Evolutionary conservation across 2,888 invertebrate genomes (phyloP).

Genomic region (Rotaria macrura): DNA sequence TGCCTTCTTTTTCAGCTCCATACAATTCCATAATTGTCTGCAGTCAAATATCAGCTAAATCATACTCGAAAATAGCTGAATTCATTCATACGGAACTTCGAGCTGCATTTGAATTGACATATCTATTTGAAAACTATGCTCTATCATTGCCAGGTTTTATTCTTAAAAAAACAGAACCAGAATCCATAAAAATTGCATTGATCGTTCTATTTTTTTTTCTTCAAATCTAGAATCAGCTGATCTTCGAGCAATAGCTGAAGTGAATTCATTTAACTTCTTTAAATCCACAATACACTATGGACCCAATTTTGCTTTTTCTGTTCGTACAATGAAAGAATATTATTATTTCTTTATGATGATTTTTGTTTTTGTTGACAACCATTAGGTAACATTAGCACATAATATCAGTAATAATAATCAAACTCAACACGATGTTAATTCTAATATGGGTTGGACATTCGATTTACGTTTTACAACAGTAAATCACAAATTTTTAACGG

Average conservation of each 20-base stretch:
- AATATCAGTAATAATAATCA: background rate
- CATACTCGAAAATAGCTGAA: background rate
- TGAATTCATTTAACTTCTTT: background rate
- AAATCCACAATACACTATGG: background rate
- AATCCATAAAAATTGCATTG: too few species aligned
- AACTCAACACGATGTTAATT: background rate
- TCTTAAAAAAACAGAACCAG: too few species aligned
- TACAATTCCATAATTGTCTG: background rate
- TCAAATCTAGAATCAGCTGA: background rate
- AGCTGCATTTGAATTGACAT: slow-evolving; percentile 16
- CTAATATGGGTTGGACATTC: background rate
- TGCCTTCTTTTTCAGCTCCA: background rate
- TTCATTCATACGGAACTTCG: background rate
- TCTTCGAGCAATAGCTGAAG: background rate
- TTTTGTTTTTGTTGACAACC: too few species aligned
- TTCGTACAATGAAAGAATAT: background rate
- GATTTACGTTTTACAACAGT: background rate
- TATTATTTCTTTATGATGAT: background rate
- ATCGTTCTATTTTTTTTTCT: background rate
- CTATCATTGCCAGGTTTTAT: background rate
- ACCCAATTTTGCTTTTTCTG: slow-evolving; percentile 6
- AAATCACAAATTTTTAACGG: background rate
- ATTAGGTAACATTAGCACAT: background rate
- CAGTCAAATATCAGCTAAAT: background rate
- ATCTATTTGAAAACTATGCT: slow-evolving; percentile 1